These are phyloP conservation scores for Morelia viridis DNA, from an alignment of 2,797 vertebrate species.

Conservation along the genomic window DNA sequence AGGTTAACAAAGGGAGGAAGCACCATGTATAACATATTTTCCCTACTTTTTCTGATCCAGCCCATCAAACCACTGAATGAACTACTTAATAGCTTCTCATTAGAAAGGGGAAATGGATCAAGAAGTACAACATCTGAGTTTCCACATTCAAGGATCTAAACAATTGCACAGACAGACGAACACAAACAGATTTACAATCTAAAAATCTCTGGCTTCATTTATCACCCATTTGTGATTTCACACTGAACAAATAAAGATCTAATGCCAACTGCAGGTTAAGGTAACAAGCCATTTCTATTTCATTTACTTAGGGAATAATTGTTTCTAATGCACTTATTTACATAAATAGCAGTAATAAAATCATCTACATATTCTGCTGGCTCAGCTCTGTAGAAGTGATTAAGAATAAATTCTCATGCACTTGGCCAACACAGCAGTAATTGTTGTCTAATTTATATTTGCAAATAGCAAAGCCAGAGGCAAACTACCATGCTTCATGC, in stretches of 20 bases:
- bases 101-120: neutral
- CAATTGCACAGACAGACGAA: neutral
- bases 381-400: neutral
- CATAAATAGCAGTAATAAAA: slow-evolving; percentile 41
- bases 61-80: neutral
- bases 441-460: slow-evolving; percentile 21
- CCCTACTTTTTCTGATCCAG: neutral
- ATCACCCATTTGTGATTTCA: slow-evolving; percentile 28
- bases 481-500: neutral
- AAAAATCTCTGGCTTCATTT: slow-evolving; percentile 14
- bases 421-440: neutral
- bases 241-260: slow-evolving; percentile 43
- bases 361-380: slow-evolving; percentile 9
- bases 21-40: neutral
- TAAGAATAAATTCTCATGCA: slow-evolving; percentile 5
- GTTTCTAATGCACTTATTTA: slow-evolving; percentile 33
- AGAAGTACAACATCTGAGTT: neutral
- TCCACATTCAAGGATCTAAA: neutral
- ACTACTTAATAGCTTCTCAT: neutral
- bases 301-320: slow-evolving; percentile 35
- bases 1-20: neutral
- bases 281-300: slow-evolving; percentile 53
- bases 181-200: neutral
- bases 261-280: slow-evolving; percentile 45
- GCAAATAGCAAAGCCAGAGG: neutral